Evolutionary conservation across 2,113 vertebrate genomes (phyloP).

Genomic region (Channa argus): DNA sequence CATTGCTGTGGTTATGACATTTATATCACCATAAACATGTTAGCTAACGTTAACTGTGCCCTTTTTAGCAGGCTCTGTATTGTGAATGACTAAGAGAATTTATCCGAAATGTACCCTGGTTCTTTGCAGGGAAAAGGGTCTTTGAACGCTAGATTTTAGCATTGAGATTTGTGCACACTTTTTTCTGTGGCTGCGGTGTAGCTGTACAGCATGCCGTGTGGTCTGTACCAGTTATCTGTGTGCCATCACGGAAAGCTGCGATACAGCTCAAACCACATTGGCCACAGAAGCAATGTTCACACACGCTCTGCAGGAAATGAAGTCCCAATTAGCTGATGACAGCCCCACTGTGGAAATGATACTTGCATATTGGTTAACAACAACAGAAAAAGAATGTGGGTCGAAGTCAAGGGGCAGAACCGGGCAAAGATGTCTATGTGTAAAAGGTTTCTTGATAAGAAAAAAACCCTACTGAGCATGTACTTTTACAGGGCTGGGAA

Average conservation of each 20-base stretch:
- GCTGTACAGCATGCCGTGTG: background rate
- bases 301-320: slow-evolving; percentile 13
- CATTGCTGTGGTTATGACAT: slow-evolving; percentile 49
- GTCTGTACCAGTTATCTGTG: slow-evolving; percentile 23
- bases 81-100: no score
- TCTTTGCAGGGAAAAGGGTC: no score
- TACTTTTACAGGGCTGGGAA: no score
- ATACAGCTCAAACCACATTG: slow-evolving; percentile 41
- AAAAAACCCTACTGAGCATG: no score
- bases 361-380: slow-evolving; percentile 1
- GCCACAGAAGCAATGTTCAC: background rate
- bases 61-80: no score
- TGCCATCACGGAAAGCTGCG: slow-evolving; percentile 1
- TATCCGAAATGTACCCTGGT: no score
- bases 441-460: background rate
- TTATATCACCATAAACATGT: slow-evolving; percentile 8
- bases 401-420: background rate
- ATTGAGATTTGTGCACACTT: no score
- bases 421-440: background rate
- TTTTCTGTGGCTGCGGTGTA: background rate
- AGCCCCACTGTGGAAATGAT: slow-evolving; percentile 13
- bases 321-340: slow-evolving; percentile 16
- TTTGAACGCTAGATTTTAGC: no score
- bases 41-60: no score
- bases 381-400: background rate